A percentile compares a stretch with the other conserved stretches of the same genome.
Conservation (phyloP, 1,140 invertebrate genomes). For the Batillaria attramentaria region DNA sequence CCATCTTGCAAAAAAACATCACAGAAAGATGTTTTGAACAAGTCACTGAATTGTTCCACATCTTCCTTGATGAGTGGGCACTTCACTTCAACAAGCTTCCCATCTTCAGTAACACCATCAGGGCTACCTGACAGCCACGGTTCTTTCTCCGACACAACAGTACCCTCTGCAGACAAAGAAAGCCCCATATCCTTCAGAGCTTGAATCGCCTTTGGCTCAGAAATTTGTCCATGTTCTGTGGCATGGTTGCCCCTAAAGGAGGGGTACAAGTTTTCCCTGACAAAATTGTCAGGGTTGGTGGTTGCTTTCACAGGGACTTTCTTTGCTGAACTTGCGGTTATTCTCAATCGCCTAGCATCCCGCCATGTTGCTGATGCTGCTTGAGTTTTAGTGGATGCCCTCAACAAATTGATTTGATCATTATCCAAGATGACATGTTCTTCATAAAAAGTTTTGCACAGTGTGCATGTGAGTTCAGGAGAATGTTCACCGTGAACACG, state of each 20-base stretch:
- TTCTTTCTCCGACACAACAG: slow-evolving; percentile 3
- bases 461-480: background rate
- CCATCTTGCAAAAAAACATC: background rate
- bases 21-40: background rate
- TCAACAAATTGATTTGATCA: background rate
- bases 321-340: background rate
- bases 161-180: background rate
- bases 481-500: background rate
- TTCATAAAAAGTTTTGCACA: background rate
- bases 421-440: too few relatives aligned
- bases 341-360: background rate
- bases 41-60: background rate
- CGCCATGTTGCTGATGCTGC: background rate
- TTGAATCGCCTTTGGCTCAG: slow-evolving; percentile 14
- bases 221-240: slow-evolving; percentile 3
- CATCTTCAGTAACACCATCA: slow-evolving; percentile 9
- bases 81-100: background rate
- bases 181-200: background rate
- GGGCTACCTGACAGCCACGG: slow-evolving; percentile 18
- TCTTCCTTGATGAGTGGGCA: background rate
- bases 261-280: slow-evolving; percentile 1
- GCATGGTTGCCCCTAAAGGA: slow-evolving; percentile 1
- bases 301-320: background rate
- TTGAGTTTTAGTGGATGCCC: background rate
- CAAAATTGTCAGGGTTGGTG: slow-evolving; percentile 4